Evolutionary conservation across 2,113 vertebrate species (phyloP).

Genomic region (Shinisaurus crocodilurus): DNA sequence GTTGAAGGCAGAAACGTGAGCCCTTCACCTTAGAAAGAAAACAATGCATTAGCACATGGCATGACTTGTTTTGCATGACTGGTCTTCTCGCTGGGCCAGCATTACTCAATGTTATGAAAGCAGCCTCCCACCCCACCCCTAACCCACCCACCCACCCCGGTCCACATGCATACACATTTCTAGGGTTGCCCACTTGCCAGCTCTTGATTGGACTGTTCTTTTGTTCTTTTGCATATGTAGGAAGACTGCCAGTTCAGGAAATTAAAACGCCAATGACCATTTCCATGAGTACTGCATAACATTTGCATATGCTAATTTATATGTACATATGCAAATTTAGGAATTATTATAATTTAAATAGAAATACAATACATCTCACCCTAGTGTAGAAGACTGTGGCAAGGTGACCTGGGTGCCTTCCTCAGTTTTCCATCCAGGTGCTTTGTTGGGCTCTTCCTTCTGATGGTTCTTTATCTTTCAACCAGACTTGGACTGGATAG

Average conservation of each 20-base stretch:
- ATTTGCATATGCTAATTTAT: no score
- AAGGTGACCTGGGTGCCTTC: no score
- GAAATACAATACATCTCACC: no score
- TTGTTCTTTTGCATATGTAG: background rate
- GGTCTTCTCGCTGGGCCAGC: background rate
- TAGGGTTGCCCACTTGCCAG: background rate
- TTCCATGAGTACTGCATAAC: background rate
- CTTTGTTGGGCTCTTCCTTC: no score
- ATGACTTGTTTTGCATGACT: background rate
- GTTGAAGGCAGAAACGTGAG: conserved; percentile 16
- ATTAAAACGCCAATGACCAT: background rate
- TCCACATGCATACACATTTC: no score
- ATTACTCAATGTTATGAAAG: background rate
- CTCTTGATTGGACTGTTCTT: background rate
- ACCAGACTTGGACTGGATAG: no score
- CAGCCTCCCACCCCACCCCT: background rate
- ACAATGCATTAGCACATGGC: background rate
- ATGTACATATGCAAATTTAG: no score
- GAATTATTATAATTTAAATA: no score
- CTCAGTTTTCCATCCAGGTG: no score
- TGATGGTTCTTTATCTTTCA: no score
- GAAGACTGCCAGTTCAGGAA: background rate
- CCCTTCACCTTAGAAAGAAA: background rate
- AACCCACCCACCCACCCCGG: background rate
- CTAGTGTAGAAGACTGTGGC: no score